Evolutionary conservation across 2,888 invertebrate species (phyloP), one percentile per base, ranked within the genome.

Genomic region (Drosophila testacea): DNA sequence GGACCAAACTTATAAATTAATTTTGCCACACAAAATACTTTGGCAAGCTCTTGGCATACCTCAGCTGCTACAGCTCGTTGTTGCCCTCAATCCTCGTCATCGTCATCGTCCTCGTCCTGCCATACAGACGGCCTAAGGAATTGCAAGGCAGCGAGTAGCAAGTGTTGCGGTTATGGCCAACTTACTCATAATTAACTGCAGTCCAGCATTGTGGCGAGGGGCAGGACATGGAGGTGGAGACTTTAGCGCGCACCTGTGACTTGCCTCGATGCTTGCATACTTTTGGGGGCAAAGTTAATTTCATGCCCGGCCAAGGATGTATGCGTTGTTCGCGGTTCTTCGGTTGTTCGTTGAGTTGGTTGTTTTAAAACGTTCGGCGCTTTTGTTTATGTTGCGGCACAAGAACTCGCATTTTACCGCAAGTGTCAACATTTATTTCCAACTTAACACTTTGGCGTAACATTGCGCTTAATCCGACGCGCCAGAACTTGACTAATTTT

Each of bases 361-460:
- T 27, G 51, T 72, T 78, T 68, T 63, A 71, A 85, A 72, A 63
- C 57, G 78, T 84, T 84, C 76, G 77, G 75, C 66, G 73, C 80
- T 73, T 88, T 85, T 84, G 83, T 88, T 88, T 86, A 86, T 85
- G 88, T 87, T 84, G 84, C 78, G 77, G 77, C 62, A 57, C 77
- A 62, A 56, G 56, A 71, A 61, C 74, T 77, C 74, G 78, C 77
- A 76, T 76, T 88, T 86, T 81, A 87, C 89, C 89, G 84, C 82
- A 87, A 86, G 86, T 87, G 89, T 89, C 86, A 86, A 84, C 88
- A 86, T 86, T 86, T 87, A 89, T 86, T 86, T 89, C 88, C 86
- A 89, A 80, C 86, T 86, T 89, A 87, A 87, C 86, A 84, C 86
- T 89, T 86, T 89, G 81, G 84, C 89, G 83, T 84, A 76, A 84